These are phyloP conservation scores for Chiloscyllium punctatum DNA, from an alignment of 2,797 vertebrate species.

Conservation along the genomic window DNA sequence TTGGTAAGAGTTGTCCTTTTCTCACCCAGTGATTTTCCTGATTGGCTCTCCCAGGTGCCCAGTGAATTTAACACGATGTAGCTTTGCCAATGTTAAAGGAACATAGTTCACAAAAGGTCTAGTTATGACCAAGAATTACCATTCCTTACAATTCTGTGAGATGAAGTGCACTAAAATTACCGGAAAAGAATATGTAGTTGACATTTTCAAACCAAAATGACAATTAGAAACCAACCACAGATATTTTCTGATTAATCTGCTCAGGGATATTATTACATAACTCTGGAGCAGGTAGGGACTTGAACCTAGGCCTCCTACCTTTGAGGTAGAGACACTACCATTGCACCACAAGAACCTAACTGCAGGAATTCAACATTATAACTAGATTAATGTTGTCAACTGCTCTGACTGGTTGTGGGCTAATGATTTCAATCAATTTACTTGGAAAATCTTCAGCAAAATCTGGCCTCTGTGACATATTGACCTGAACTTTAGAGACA, in stretches of 20 bases:
- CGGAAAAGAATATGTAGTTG: not conserved
- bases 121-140: not conserved
- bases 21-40: not conserved
- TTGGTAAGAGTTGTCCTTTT: not conserved
- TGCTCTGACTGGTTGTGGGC: not conserved
- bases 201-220: not conserved
- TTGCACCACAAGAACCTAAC: not conserved
- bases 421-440: slow-evolving; percentile 12
- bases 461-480: not conserved
- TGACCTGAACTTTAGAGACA: not conserved
- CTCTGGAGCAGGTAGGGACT: too few relatives aligned
- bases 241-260: too few relatives aligned
- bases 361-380: not conserved
- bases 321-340: too few relatives aligned
- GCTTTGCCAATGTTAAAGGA: not conserved
- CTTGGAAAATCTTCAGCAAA: not conserved
- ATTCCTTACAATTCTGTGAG: too few relatives aligned
- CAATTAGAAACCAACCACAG: not conserved
- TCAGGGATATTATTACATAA: too few relatives aligned
- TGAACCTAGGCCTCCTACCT: too few relatives aligned
- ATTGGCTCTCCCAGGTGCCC: not conserved
- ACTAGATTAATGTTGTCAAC: not conserved
- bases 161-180: not conserved
- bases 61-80: not conserved
- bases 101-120: not conserved